A percentile compares a stretch with the other conserved stretches of the same genome.
phyloP scores from a whole-genome alignment of 2,797 vertebrate genomes.

The Bufotes viridis region DNA sequence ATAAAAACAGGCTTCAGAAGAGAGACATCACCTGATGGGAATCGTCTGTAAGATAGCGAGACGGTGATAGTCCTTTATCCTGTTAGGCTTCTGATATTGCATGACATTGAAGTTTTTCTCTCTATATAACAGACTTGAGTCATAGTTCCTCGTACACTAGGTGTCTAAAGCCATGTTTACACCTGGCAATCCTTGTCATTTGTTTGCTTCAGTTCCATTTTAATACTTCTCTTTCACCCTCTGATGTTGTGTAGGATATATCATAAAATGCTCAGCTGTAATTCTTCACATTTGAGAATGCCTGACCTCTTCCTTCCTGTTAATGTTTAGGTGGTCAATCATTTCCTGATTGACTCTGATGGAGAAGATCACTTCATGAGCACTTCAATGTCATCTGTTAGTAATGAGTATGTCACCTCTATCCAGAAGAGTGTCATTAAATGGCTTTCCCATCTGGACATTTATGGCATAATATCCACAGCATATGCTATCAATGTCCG shows the following conservation, averaged over 20 bases:
- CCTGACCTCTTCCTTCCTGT: conserved; percentile 42
- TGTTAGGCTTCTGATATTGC: neutral
- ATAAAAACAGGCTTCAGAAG: neutral
- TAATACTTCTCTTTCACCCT: neutral
- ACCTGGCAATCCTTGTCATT: neutral
- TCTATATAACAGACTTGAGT: neutral
- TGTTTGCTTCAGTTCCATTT: neutral
- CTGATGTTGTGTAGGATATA: neutral
- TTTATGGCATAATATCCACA: too few relatives aligned
- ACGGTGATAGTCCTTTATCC: neutral
- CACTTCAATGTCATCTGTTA: neutral
- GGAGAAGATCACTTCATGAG: neutral
- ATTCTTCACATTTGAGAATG: neutral
- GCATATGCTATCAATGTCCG: too few relatives aligned
- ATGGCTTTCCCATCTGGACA: too few relatives aligned
- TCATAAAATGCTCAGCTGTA: neutral
- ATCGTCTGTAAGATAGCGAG: neutral
- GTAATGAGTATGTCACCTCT: neutral
- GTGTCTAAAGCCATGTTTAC: neutral
- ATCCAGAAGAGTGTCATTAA: too few relatives aligned
- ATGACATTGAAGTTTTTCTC: neutral
- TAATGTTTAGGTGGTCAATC: conserved; percentile 19
- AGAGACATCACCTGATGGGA: neutral
- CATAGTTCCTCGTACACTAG: neutral
- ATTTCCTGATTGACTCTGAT: conserved; percentile 21